These are phyloP conservation scores for Drosophila jambulina DNA, from an alignment of 1,140 invertebrate genomes.

Conservation along the genomic window DNA sequence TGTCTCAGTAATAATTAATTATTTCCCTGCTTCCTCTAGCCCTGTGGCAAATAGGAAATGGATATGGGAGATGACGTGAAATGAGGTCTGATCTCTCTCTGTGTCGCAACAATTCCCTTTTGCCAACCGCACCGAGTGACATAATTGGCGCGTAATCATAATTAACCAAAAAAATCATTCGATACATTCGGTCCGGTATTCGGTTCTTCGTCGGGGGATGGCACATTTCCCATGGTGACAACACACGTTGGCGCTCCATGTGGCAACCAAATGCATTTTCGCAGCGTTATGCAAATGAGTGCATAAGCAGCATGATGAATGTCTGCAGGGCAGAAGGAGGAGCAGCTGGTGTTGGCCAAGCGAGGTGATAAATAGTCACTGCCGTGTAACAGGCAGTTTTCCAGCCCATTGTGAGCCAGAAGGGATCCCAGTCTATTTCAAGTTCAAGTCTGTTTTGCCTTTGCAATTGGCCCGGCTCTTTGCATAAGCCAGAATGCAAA, in stretches of 20 bases:
- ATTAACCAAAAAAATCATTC: conserved; percentile 55
- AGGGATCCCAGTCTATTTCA: conserved; percentile 26
- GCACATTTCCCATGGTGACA: conserved; percentile 63
- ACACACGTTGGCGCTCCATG: conserved; percentile 56
- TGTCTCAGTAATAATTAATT: not conserved
- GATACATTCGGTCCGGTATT: conserved; percentile 38
- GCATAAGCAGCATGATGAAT: conserved; percentile 53
- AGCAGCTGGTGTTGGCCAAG: conserved; percentile 24
- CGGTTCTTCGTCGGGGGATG: conserved; percentile 21
- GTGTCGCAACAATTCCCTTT: conserved; percentile 5
- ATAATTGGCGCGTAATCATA: conserved; percentile 66
- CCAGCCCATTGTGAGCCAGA: conserved; percentile 17
- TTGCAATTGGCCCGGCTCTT: conserved; percentile 54
- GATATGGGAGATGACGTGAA: conserved; percentile 11
- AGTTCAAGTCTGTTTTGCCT: conserved; percentile 51
- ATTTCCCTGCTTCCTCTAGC: not conserved
- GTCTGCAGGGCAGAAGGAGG: conserved; percentile 1
- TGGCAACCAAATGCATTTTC: conserved; percentile 60
- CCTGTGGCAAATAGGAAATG: conserved; percentile 2
- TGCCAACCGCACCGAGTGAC: conserved; percentile 37
- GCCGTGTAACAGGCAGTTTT: conserved; percentile 13
- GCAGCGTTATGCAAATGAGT: conserved; percentile 65
- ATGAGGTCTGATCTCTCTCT: conserved; percentile 2
- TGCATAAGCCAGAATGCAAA: conserved; percentile 66
- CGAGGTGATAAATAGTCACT: conserved; percentile 33